These are phyloP conservation scores for Theristus sp. DNA, from an alignment of 2,888 invertebrate species.

Conservation along the genomic window DNA sequence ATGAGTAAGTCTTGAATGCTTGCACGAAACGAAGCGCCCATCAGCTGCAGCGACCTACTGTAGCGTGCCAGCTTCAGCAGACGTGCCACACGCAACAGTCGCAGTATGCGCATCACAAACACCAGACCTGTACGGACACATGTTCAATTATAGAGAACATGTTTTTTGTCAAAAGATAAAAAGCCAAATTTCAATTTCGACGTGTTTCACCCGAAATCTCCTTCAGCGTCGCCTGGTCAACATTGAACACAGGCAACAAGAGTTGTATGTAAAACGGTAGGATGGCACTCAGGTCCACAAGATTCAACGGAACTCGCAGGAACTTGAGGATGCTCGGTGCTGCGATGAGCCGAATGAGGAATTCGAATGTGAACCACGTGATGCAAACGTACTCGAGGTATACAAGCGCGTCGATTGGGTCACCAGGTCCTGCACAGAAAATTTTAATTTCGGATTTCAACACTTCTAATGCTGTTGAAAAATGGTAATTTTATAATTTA, in stretches of 20 bases:
- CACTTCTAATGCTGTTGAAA: background rate
- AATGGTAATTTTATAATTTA: background rate
- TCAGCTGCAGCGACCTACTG: background rate
- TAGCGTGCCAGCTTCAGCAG: background rate
- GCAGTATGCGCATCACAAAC: background rate
- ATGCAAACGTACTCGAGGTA: background rate
- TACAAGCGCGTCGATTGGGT: background rate
- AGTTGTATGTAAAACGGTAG: constrained; percentile 25
- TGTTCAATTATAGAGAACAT: background rate
- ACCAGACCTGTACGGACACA: background rate
- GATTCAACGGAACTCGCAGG: constrained; percentile 17
- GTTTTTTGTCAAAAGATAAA: too few relatives aligned
- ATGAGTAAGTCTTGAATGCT: background rate
- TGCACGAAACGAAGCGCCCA: background rate
- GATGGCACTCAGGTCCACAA: constrained; percentile 25
- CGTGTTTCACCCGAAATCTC: constrained; percentile 18
- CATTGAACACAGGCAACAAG: constrained; percentile 16
- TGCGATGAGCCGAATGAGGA: constrained; percentile 13
- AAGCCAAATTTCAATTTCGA: background rate
- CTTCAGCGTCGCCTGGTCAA: constrained; percentile 18
- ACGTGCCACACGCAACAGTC: background rate
- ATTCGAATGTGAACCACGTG: background rate
- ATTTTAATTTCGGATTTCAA: too few relatives aligned
- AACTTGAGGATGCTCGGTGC: constrained; percentile 18
- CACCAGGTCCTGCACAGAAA: background rate